Conservation (phyloP, 2,888 invertebrate genomes). For the Tenthredo distinguenda region DNA sequence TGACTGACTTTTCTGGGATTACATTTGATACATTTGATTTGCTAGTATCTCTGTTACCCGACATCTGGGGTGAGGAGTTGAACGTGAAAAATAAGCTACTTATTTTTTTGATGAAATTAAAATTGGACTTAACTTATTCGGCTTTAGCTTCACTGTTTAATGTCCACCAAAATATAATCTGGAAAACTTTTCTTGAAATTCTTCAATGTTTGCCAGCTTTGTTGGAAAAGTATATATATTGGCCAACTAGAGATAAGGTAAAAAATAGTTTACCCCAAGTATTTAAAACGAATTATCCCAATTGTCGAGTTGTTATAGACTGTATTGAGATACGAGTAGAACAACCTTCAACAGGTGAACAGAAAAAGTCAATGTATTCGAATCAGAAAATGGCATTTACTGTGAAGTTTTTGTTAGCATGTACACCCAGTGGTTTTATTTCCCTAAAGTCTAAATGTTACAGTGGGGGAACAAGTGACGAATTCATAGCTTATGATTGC, state of each 20-base stretch:
- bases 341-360: conserved; percentile 56
- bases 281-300: conserved; percentile 58
- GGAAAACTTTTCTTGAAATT: conserved; percentile 53
- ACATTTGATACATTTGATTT: conserved; percentile 55
- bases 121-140: conserved; percentile 56
- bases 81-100: conserved; percentile 58
- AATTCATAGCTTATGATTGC: conserved; percentile 60
- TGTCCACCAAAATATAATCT: conserved; percentile 54
- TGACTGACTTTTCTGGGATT: conserved; percentile 51
- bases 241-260: conserved; percentile 59
- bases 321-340: conserved; percentile 61
- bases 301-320: conserved; percentile 61
- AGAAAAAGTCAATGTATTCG: conserved; percentile 59
- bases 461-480: conserved; percentile 59
- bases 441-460: conserved; percentile 60
- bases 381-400: conserved; percentile 59
- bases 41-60: conserved; percentile 55
- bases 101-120: conserved; percentile 60
- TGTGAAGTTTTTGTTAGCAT: conserved; percentile 61
- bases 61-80: conserved; percentile 51
- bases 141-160: conserved; percentile 55
- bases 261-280: conserved; percentile 64
- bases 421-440: conserved; percentile 61
- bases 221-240: conserved; percentile 58
- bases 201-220: conserved; percentile 52